Base-by-base conservation (phyloP, 2,797 vertebrate genomes). In the Anisognathus igniventris region DNA sequence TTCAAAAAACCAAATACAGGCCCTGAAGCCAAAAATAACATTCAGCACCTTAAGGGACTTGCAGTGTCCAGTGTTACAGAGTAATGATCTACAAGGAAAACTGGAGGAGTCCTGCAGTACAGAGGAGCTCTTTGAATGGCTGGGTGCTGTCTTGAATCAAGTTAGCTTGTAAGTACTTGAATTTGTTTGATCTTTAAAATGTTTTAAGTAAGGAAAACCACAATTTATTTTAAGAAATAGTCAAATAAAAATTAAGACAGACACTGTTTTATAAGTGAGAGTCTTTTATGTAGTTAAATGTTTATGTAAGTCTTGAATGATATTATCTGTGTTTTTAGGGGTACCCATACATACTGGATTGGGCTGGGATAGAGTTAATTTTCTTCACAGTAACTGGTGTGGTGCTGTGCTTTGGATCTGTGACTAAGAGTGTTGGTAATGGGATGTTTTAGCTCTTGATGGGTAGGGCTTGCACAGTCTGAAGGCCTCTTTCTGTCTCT, bases 91-190 rank as follows among this genome's bases (percentile, higher is more conserved):
- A 7, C 72, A 85, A 24, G 98, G 98, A n/a, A 77, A 96, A 35
- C 89, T 93, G 0, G 97, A 94, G 28, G 95, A 77, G 35, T 97
- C 98, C 40, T 98, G 98, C 97, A 97, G 98, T 37, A 95, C 98
- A 3, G 97, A 96, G 19, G 96, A 97, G 74, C 94, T 99, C 48
- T 97, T 99, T 65, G 99, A 99, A 80, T 99, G 99, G 99, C 97
- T 99, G 1, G 99, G 99, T 7, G 98, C 98, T 1, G 96, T 99
- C 90, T 97, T 97, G 42, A 96, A 97, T 19, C 85, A 96, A 5
- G 93, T 98, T 10, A 94, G 84, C 84, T 97, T 98, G 99, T 99
- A 92, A 97, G 98, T 97, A 86, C 27, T 74, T 48, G 13, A 25
- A 35, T 33, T 74, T 45, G 6, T 75, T 33, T 73, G 39, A 19